phyloP scores from a whole-genome alignment of 2,797 vertebrate species.

The Karalla daura region DNA sequence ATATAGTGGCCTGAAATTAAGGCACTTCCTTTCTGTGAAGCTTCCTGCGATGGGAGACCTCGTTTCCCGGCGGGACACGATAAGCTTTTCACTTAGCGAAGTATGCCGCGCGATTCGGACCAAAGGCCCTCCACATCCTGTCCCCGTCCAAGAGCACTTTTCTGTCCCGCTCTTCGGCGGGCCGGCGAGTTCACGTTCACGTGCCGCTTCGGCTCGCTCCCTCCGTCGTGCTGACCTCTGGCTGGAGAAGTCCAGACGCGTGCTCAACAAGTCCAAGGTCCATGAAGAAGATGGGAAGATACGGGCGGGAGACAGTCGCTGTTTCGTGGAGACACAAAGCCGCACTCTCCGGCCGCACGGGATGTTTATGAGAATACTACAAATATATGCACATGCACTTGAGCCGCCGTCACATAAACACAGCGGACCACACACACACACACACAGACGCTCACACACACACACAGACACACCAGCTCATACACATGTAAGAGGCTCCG shows the following conservation, averaged over 20 bases:
- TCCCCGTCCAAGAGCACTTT: conserved; percentile 20
- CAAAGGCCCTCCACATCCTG: conserved; percentile 54
- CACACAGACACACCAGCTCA: no score
- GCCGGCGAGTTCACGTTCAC: conserved; percentile 34
- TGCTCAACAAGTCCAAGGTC: conserved; percentile 36
- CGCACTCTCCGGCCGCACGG: not conserved
- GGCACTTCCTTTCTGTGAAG: conserved; percentile 50
- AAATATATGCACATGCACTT: conserved; percentile 25
- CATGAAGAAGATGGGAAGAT: conserved; percentile 39
- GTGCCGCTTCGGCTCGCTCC: conserved; percentile 49
- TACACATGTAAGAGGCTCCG: conserved; percentile 18
- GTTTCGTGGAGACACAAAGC: conserved; percentile 15
- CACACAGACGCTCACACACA: no score
- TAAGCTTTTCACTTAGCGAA: conserved; percentile 52
- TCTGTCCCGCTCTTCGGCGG: conserved; percentile 26
- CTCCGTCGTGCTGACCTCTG: conserved; percentile 37
- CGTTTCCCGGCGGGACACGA: conserved; percentile 35
- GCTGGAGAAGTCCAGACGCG: conserved; percentile 26
- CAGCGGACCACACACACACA: conserved; percentile 6
- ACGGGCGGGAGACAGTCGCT: conserved; percentile 9
- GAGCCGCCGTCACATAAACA: conserved; percentile 15
- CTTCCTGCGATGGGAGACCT: conserved; percentile 49
- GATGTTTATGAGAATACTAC: conserved; percentile 11
- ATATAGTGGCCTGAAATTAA: conserved; percentile 43
- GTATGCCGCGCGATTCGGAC: conserved; percentile 39